Evolutionary conservation across 2,113 vertebrate species (phyloP), one percentile per base, ranked within the genome.

Genomic region (Petromus typicus): DNA sequence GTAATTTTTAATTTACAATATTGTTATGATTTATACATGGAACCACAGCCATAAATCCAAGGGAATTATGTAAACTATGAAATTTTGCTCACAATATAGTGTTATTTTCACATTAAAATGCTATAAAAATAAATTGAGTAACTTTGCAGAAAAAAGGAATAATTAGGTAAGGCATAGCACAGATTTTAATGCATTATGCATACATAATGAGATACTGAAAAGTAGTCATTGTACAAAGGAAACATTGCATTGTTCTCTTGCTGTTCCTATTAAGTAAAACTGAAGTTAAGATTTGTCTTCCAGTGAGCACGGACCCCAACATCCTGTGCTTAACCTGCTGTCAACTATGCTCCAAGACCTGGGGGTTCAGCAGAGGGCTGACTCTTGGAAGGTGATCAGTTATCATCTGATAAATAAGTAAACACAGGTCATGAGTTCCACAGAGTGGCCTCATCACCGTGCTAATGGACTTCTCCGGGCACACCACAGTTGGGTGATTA

Each of bases 1-100:
- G 56, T 51, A 94, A 93, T 96, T 96, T 97, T 67, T 73, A 86
- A 94, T 98, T 96, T 97, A 95, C 93, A 93, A 82, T 90, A 86
- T 67, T 79, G 66, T 90, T 88, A 37, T 92, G 90, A 96, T 96
- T 95, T 95, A 96, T 90, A 92, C 56, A 80, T 8, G 54, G 71
- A 93, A 45, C 56, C n/a, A 16, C 71, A 91, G 88, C 67, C 83
- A 90, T 98, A 96, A 96, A 96, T 97, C 92, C 89, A 92, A 76
- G 66, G 81, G 89, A 92, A 96, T 96, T 97, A 82, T 80, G 86
- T 95, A 84, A 94, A 93, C 95, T 69, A 34, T 88, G 92, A 96
- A 78, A 76, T 78, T 90, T 86, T 88, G 63, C 85, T 85, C 57
- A 94, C 66, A 96, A 88, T 88, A 64, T 30, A 30, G 73, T 89